Evolutionary conservation across 2,797 vertebrate species (phyloP).

Genomic region (Rachycentron canadum): DNA sequence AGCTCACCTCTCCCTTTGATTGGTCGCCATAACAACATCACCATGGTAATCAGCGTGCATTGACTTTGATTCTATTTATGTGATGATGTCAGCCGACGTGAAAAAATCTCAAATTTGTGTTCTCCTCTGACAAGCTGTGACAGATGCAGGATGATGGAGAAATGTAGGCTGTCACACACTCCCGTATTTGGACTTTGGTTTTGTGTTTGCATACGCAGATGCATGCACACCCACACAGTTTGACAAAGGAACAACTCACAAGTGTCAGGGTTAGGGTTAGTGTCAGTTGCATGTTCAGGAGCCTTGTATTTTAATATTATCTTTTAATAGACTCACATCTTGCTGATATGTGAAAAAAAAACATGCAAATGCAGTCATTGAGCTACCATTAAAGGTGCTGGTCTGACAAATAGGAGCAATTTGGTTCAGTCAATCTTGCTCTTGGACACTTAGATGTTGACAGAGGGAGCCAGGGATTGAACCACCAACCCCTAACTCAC

Average conservation of each 20-base stretch:
- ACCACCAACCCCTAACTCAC: background rate
- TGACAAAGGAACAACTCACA: background rate
- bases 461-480: background rate
- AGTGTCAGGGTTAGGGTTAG: background rate
- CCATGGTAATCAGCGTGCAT: constrained; percentile 72
- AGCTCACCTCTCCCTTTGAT: constrained; percentile 73
- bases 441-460: no score
- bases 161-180: constrained; percentile 8
- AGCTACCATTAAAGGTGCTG: background rate
- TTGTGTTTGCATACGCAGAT: background rate
- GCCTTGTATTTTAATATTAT: background rate
- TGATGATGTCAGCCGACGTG: constrained; percentile 51
- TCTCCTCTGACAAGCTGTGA: constrained; percentile 20
- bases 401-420: background rate
- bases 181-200: background rate
- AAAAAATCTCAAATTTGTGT: constrained; percentile 52
- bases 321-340: background rate
- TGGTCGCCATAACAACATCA: constrained; percentile 81
- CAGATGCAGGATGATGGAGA: constrained; percentile 28
- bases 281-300: background rate
- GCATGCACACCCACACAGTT: constrained; percentile 1
- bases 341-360: background rate
- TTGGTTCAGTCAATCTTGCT: background rate
- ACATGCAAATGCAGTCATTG: background rate
- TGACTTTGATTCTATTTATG: constrained; percentile 67